Conservation (phyloP, 2,888 invertebrate genomes). For the Synergus japonicus region DNA sequence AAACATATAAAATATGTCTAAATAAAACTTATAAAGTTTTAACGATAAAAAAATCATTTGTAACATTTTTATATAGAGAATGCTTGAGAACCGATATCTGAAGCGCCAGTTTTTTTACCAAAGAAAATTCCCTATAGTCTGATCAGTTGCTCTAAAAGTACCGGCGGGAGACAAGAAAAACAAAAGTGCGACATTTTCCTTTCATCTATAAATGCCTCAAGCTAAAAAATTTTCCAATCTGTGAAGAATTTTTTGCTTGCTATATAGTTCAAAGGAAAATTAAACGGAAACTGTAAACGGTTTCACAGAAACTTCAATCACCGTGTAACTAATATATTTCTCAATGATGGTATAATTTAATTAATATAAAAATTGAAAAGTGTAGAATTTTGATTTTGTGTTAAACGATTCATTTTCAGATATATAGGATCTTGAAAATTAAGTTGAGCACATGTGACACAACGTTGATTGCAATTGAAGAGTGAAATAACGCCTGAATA, state of each 20-base stretch:
- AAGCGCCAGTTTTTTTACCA: background rate
- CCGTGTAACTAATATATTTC: no score
- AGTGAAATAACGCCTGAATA: background rate
- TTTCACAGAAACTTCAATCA: no score
- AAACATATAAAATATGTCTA: background rate
- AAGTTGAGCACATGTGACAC: background rate
- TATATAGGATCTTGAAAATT: background rate
- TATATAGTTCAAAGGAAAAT: no score
- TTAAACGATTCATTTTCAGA: background rate
- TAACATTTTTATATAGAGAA: background rate
- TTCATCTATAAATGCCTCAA: no score
- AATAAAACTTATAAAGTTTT: no score
- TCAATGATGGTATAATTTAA: no score
- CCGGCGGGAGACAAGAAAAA: background rate
- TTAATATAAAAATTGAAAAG: no score
- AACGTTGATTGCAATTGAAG: conserved; percentile 1
- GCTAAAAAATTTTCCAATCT: background rate
- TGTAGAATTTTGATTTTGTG: no score
- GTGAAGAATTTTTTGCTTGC: no score
- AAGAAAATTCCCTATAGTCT: background rate
- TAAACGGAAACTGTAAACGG: no score
- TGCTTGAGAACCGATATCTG: background rate
- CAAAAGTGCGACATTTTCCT: background rate
- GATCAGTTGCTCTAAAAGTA: background rate
- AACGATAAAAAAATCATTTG: no score